Evolutionary conservation across 1,140 invertebrate genomes (phyloP).

Genomic region (Heliconius melpomene): DNA sequence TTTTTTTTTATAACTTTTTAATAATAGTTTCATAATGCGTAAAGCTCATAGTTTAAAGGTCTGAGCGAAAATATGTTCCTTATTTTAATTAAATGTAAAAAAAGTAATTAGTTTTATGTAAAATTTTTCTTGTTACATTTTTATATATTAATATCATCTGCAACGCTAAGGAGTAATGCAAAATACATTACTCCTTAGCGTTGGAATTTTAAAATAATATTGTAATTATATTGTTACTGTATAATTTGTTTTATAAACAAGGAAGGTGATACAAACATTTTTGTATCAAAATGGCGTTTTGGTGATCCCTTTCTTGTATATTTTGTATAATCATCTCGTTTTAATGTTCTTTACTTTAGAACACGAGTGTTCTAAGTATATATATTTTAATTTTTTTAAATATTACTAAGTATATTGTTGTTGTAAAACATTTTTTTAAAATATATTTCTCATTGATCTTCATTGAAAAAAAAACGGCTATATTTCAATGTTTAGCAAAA

Average conservation of each 20-base stretch:
- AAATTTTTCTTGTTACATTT: too few relatives aligned
- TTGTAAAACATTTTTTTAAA: neutral
- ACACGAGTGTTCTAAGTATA: neutral
- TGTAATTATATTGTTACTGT: neutral
- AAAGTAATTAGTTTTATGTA: too few relatives aligned
- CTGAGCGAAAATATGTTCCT: neutral
- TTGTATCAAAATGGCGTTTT: slow-evolving; percentile 54
- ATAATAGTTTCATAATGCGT: neutral
- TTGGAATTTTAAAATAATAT: too few relatives aligned
- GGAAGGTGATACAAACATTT: slow-evolving; percentile 60
- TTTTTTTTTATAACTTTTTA: neutral
- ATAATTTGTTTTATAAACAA: slow-evolving; percentile 31
- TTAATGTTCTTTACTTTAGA: slow-evolving; percentile 15
- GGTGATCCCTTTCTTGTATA: slow-evolving; percentile 53
- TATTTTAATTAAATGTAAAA: neutral
- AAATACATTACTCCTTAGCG: too few relatives aligned
- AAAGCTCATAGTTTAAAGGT: neutral
- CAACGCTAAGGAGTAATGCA: too few relatives aligned
- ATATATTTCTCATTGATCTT: neutral
- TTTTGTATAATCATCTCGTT: slow-evolving; percentile 18
- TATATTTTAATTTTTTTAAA: neutral
- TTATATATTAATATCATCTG: too few relatives aligned
- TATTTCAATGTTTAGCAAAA: too few relatives aligned
- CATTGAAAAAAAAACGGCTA: too few relatives aligned
- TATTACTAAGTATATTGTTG: neutral